phyloP scores from a whole-genome alignment of 2,888 invertebrate genomes.

The Nomada ferruginata region DNA sequence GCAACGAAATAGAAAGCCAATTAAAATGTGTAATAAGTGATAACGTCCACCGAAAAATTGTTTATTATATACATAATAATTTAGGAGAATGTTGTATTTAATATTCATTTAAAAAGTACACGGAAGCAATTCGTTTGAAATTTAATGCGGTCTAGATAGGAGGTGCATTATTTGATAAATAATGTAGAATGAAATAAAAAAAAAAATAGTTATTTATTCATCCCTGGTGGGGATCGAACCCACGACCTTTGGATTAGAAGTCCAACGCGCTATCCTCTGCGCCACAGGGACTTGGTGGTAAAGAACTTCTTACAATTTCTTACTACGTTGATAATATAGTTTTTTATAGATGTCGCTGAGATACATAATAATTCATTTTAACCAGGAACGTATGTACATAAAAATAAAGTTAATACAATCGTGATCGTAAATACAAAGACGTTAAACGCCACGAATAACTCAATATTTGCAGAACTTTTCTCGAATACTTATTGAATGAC shows the following conservation, averaged over 20 bases:
- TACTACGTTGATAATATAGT: not conserved
- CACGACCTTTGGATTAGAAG: constrained; percentile 84
- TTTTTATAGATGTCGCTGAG: constrained; percentile 66
- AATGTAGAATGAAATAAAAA: not conserved
- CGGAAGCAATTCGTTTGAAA: too few relatives aligned
- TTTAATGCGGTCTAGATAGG: not conserved
- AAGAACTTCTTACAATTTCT: not conserved
- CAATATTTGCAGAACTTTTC: not conserved
- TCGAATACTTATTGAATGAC: not conserved
- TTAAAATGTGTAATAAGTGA: not conserved
- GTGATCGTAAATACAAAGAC: not conserved
- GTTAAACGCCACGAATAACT: not conserved
- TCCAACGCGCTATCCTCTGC: constrained; percentile 84
- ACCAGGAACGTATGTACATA: constrained; percentile 36
- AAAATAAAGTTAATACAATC: not conserved
- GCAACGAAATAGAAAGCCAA: constrained; percentile 28
- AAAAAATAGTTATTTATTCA: constrained; percentile 55
- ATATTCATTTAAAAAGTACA: too few relatives aligned
- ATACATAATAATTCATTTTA: constrained; percentile 10
- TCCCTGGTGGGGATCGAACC: constrained; percentile 84
- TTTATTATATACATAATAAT: not conserved
- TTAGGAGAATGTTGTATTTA: too few relatives aligned
- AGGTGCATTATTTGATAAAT: not conserved
- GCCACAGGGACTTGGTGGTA: constrained; percentile 81
- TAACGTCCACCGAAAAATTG: not conserved